Base-by-base conservation (phyloP, 53 echinoderm and acorn worm genomes). In the Zoroaster sp. region DNA sequence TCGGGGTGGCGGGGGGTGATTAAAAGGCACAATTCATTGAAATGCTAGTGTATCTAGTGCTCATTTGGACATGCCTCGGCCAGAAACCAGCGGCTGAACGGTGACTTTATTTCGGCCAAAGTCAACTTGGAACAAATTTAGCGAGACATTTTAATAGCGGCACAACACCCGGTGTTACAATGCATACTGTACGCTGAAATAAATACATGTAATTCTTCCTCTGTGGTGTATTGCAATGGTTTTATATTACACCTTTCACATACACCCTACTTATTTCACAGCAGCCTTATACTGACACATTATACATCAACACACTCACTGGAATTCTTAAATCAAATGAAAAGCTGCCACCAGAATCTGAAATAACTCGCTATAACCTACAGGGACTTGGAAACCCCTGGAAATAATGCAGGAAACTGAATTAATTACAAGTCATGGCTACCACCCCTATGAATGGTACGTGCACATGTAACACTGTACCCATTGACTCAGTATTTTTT, bases 261-360 rank as follows among this genome's bases (percentile, higher is more conserved):
- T 59, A 59, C 21, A 59, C 63, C 63, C 28, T 8, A 21, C 28
- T 59, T 59, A 63, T 59, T 38, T 55, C 23, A 37, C 59, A 4
- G 5, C 13, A 20, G 30, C 35, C n/a, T 59, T 38, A n/a, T 67
- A 44, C 41, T 68, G 43, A 82, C 68, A 82, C 82, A 80, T 80
- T 80, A 66, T 25, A 67, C 49, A 77, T n/a, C 30, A 5, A 67
- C 18, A 17, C 66, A 35, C 82, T 67, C 82, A 14, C 23, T 30
- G 82, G 82, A 67, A 68, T 66, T 82, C 82, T 43, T 33, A 82
- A 82, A 82, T 82, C 66, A 82, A 66, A 82, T 66, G 68, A 82
- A 66, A 28, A 30, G 40, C 32, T 23, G 40, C 66, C 67, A 42
- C 15, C 66, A 31, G 45, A 42, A 82, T 31, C 68, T 34, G 35